Conservation (phyloP, 2,888 invertebrate genomes). For the Uloborus plumipes region DNA sequence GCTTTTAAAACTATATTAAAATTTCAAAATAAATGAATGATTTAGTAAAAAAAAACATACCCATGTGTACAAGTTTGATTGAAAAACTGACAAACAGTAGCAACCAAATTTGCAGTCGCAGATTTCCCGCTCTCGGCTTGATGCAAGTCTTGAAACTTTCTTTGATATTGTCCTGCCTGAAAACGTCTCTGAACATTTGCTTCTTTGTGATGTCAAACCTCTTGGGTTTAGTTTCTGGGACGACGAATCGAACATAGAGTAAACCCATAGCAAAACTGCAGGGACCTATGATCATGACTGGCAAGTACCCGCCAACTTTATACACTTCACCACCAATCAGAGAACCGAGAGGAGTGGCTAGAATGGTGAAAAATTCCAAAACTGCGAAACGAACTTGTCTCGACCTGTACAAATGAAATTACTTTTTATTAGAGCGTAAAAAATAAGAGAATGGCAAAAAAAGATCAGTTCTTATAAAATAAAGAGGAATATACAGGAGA, state of each 20-base stretch:
- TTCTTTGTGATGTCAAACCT: conserved; percentile 28
- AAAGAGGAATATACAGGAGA: too few relatives aligned
- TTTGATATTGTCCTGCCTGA: conserved; percentile 49
- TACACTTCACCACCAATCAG: conserved; percentile 46
- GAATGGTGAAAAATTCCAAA: conserved; percentile 49
- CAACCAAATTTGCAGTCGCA: conserved; percentile 59
- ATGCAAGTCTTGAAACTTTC: conserved; percentile 51
- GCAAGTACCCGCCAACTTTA: conserved; percentile 4
- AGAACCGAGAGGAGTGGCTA: conserved; percentile 56
- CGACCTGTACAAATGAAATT: conserved; percentile 13
- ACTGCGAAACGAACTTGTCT: conserved; percentile 47
- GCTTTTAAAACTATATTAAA: too few relatives aligned
- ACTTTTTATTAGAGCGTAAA: too few relatives aligned
- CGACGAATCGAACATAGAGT: conserved; percentile 35
- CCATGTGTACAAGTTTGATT: conserved; percentile 38
- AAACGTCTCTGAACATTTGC: conserved; percentile 36
- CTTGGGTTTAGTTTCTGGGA: conserved; percentile 40
- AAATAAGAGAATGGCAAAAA: too few relatives aligned
- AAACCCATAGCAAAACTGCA: conserved; percentile 16
- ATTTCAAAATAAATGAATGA: too few relatives aligned
- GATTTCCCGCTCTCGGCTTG: conserved; percentile 37
- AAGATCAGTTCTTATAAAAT: too few relatives aligned
- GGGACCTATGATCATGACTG: conserved; percentile 27
- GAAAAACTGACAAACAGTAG: conserved; percentile 43
- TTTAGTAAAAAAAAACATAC: conserved; percentile 9